phyloP scores from a whole-genome alignment of 2,797 vertebrate species.

The Epinephelus coioides region DNA sequence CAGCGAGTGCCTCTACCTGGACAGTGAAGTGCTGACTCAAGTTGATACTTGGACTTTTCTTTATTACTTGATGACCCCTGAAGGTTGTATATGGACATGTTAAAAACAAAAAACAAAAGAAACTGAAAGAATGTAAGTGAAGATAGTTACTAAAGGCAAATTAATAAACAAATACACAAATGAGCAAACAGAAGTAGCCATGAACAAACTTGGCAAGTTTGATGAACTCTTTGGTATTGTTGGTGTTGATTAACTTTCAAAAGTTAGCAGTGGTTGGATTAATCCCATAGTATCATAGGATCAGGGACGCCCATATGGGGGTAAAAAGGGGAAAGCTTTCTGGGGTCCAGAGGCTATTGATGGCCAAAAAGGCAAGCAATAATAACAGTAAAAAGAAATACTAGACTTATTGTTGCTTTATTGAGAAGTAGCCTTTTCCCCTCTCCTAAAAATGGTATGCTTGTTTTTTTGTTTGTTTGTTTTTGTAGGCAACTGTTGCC shows the following conservation, averaged over 20 bases:
- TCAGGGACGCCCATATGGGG: too few species aligned
- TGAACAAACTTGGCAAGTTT: background rate
- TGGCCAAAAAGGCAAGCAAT: too few species aligned
- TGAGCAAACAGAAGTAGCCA: background rate
- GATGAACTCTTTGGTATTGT: too few species aligned
- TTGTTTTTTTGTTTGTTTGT: too few species aligned
- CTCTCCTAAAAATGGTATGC: too few species aligned
- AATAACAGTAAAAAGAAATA: too few species aligned
- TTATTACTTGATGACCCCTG: background rate
- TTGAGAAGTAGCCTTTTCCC: too few species aligned
- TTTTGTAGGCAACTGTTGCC: too few species aligned
- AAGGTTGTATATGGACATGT: background rate
- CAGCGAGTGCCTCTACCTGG: constrained; percentile 8
- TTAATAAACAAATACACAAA: background rate
- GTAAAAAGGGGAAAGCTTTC: too few species aligned
- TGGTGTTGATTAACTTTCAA: background rate
- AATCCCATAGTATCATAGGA: background rate
- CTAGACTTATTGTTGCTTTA: too few species aligned
- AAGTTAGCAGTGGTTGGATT: background rate
- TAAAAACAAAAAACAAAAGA: background rate
- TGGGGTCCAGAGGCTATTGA: too few species aligned
- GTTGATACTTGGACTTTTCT: background rate
- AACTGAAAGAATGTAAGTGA: background rate
- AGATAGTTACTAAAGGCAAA: background rate
- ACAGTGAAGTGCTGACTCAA: constrained; percentile 9